These are phyloP conservation scores for Apomyelois bistriatella DNA, from an alignment of 2,888 invertebrate species.

Conservation along the genomic window DNA sequence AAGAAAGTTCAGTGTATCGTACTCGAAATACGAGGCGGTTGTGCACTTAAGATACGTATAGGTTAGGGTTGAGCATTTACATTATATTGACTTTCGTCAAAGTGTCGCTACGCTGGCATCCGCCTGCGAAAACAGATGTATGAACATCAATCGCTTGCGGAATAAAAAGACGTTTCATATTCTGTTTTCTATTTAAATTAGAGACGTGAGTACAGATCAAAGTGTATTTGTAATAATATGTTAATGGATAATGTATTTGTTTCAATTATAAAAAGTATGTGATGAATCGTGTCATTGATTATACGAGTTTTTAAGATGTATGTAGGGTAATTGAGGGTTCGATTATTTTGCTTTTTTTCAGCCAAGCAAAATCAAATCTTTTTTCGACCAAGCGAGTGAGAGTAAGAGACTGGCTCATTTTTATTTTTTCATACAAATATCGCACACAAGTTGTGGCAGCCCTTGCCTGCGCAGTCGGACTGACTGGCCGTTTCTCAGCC, in stretches of 20 bases:
- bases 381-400: too few relatives aligned
- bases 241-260: neutral
- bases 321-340: too few relatives aligned
- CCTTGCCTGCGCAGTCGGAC: conserved; percentile 18
- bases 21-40: conserved; percentile 48
- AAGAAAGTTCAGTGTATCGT: conserved; percentile 49
- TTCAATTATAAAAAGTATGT: too few relatives aligned
- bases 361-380: too few relatives aligned
- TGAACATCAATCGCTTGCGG: conserved; percentile 9
- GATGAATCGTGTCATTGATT: too few relatives aligned
- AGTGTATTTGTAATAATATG: neutral
- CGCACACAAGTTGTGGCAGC: neutral
- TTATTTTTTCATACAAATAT: too few relatives aligned
- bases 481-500: conserved; percentile 45
- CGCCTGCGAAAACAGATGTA: conserved; percentile 16
- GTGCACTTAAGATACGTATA: conserved; percentile 50
- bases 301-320: too few relatives aligned
- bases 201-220: conserved; percentile 1
- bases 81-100: conserved; percentile 24
- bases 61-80: conserved; percentile 40
- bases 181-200: conserved; percentile 8
- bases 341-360: too few relatives aligned
- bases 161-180: conserved; percentile 3
- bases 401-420: too few relatives aligned
- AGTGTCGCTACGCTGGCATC: conserved; percentile 12